Evolutionary conservation across 2,113 vertebrate species (phyloP).

Genomic region (Gulo gulo): DNA sequence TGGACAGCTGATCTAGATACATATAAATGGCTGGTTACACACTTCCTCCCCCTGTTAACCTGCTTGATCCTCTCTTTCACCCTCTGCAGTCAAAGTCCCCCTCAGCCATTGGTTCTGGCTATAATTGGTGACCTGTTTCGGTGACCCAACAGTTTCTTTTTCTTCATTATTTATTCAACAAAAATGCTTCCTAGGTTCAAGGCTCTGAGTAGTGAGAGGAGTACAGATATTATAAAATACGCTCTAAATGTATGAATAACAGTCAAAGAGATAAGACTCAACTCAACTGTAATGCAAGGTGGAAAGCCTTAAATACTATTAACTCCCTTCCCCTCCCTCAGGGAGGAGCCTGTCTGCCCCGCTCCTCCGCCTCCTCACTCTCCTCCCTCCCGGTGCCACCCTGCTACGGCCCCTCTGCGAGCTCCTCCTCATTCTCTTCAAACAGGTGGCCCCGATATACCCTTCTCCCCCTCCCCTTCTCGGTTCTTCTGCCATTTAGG

Average conservation of each 20-base stretch:
- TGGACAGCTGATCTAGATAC: background rate
- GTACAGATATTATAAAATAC: background rate
- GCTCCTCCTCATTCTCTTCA: no score
- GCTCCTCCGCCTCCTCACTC: fast-evolving
- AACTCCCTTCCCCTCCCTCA: background rate
- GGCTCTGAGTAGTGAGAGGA: background rate
- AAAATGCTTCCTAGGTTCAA: background rate
- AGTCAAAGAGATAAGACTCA: background rate
- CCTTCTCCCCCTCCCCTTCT: background rate
- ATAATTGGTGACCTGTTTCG: background rate
- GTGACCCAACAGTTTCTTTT: background rate
- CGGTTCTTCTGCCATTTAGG: background rate
- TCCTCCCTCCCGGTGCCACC: fast-evolving
- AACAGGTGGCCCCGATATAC: background rate
- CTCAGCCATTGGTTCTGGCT: background rate
- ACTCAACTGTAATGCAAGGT: background rate
- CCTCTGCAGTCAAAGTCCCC: background rate
- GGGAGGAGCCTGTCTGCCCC: background rate
- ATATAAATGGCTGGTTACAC: background rate
- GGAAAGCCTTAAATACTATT: background rate
- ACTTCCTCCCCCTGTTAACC: background rate
- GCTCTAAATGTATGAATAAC: background rate
- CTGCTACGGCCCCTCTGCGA: no score
- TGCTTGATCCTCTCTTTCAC: background rate
- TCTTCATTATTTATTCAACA: constrained; percentile 1